Base-by-base conservation (phyloP, 2,888 invertebrate species). In the Dasysyrphus albostriatus region DNA sequence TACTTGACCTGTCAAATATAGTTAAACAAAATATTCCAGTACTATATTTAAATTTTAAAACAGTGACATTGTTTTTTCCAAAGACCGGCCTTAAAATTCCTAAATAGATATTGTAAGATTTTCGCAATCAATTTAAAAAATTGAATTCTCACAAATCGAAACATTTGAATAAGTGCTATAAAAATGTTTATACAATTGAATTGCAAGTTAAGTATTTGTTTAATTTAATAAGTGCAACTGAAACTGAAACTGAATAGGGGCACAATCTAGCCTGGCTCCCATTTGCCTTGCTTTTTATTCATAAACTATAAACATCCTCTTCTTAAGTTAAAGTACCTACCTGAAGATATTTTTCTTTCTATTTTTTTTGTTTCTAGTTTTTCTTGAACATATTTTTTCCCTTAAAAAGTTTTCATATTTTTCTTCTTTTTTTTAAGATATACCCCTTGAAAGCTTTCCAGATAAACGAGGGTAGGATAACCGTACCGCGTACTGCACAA, bases 381-480 rank as follows among this genome's bases (percentile, higher is more conserved):
- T 51, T 59, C 19, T 69, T 49, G 8, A 42, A 54, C 70, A 49
- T 67, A 2, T 37, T 24, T 12, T 65, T 67, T 58, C 65, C 24
- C 24, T 61, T 34, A n/a, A 44, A 61, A 74, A 74, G 51, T 54
- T 61, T 61, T 44, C 12, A 3, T 12, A 32, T 19, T 16, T 37
- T 39, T 19, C 49, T 34, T 16, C 19, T 67, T 34, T 34, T 4
- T 49, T 44, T 14, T 1, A 32, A 44, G 44, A 65, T 34, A 37
- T 56, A 58, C 63, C 56, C 34, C 37, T 51, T 32, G 44, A 77
- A 72, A 72, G 37, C 16, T 29, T 47, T 59, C 24, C 32, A 72
- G 63, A 67, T 37, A 72, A 56, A 63, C 10, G 67, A 78, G 14
- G 58, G 19, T n/a, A 14, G 56, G 56, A 5, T 19, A n/a, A 10